phyloP scores from a whole-genome alignment of 2,113 vertebrate genomes.

The Otis tarda region DNA sequence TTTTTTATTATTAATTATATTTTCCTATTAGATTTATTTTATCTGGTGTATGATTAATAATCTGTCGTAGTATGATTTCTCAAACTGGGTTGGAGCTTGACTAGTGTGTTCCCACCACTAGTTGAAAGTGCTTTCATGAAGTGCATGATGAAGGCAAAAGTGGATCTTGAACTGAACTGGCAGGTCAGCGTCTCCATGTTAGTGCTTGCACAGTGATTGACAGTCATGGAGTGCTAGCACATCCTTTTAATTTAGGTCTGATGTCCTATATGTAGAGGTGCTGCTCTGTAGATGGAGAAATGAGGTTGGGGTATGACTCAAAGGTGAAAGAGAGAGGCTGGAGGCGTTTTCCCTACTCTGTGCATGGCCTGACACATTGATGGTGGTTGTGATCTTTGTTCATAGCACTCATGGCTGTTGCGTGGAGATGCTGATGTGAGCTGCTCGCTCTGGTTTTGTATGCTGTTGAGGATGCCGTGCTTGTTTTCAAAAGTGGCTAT shows the following conservation, averaged over 20 bases:
- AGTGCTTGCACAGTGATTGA: background rate
- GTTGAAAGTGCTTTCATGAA: background rate
- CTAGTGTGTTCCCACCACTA: background rate
- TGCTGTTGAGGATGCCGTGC: background rate
- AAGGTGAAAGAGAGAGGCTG: background rate
- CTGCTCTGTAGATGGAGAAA: background rate
- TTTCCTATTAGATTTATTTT: background rate
- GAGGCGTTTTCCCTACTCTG: background rate
- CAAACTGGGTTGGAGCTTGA: background rate
- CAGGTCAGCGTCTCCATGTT: rapidly evolving
- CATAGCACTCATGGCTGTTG: background rate
- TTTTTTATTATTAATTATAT: background rate
- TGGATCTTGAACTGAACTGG: background rate
- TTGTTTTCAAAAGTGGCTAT: background rate
- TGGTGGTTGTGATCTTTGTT: background rate
- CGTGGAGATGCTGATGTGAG: background rate
- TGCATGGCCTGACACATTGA: rapidly evolving
- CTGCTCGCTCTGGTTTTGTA: background rate
- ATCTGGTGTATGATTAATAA: background rate
- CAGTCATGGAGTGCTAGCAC: background rate
- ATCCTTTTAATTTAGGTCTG: background rate
- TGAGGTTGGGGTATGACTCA: background rate
- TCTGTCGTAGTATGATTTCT: background rate
- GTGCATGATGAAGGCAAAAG: background rate
- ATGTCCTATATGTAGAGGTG: background rate